These are phyloP conservation scores for Timema cristinae DNA, from an alignment of 2,888 invertebrate genomes.

Conservation along the genomic window DNA sequence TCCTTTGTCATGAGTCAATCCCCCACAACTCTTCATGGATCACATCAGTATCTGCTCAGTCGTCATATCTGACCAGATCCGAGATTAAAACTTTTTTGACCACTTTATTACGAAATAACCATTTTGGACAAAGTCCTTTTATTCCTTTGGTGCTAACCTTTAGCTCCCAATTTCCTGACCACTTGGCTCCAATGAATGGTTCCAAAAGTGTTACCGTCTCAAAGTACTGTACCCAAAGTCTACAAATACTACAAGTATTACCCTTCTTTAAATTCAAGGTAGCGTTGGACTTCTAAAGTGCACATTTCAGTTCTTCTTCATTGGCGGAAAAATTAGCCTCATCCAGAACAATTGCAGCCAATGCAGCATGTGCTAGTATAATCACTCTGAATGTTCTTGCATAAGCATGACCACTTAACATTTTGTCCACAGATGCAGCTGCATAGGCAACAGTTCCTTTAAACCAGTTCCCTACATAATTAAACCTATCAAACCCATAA, in stretches of 20 bases:
- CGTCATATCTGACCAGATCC: constrained; percentile 3
- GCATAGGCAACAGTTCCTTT: neutral
- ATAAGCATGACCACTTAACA: neutral
- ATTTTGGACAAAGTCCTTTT: neutral
- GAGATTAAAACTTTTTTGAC: neutral
- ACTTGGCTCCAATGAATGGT: neutral
- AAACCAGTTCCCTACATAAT: neutral
- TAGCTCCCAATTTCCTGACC: neutral
- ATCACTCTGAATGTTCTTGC: neutral
- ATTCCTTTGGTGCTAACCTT: neutral
- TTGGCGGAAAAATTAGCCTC: neutral
- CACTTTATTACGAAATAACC: neutral
- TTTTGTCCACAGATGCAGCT: neutral
- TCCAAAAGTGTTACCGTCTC: neutral
- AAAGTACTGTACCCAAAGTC: constrained; percentile 7
- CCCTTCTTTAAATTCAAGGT: neutral
- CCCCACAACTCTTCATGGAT: constrained; percentile 3
- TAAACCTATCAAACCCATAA: neutral
- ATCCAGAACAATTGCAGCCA: neutral
- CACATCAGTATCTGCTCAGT: neutral
- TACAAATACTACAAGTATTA: no score
- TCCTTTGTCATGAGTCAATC: neutral
- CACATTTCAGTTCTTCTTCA: neutral
- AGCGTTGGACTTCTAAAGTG: neutral
- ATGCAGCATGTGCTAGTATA: neutral